phyloP scores from a whole-genome alignment of 2,888 invertebrate species.

The Sminthurinus aureus region DNA sequence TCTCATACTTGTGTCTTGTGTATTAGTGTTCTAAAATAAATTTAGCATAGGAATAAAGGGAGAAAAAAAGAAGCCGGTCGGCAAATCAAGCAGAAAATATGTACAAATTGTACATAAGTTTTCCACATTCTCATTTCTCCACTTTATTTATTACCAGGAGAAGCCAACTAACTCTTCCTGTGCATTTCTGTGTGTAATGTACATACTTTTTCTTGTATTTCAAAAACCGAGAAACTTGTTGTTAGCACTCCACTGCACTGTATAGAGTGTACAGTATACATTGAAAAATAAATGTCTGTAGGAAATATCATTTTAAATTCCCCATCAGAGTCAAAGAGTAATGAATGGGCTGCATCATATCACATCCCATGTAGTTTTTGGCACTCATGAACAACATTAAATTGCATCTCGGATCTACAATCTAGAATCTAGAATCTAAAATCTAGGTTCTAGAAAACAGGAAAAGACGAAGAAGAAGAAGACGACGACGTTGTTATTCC shows the following conservation, averaged over 20 bases:
- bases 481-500: too few relatives aligned
- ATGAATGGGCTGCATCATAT: slow-evolving; percentile 3
- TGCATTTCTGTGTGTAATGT: not conserved
- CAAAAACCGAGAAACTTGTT: not conserved
- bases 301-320: not conserved
- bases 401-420: not conserved
- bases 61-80: not conserved
- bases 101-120: not conserved
- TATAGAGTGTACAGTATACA: not conserved
- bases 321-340: slow-evolving; percentile 22
- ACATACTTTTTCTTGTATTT: too few relatives aligned
- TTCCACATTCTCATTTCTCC: not conserved
- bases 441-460: too few relatives aligned
- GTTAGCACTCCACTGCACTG: too few relatives aligned
- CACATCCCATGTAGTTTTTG: slow-evolving; percentile 12
- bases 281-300: not conserved
- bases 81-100: slow-evolving; percentile 6
- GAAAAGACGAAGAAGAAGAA: not conserved
- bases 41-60: not conserved
- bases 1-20: not conserved
- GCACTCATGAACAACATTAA: slow-evolving; percentile 11
- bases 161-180: too few relatives aligned
- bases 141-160: not conserved
- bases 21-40: not conserved
- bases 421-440: too few relatives aligned